phyloP scores from a whole-genome alignment of 2,888 invertebrate genomes.

The Oeneis ivallda region DNA sequence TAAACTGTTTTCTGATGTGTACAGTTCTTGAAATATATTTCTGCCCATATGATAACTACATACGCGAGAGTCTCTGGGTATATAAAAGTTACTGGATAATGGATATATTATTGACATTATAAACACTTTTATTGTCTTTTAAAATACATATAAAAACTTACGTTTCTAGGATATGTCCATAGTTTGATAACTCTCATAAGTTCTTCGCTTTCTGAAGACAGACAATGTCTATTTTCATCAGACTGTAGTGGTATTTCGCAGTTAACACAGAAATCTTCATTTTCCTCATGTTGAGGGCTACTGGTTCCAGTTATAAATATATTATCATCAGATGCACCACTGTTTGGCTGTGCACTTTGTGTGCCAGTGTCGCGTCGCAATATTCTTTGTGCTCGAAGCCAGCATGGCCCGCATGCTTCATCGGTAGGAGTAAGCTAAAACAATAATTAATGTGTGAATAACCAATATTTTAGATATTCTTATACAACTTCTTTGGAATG shows the following conservation, averaged over 20 bases:
- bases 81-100: not conserved
- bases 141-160: not conserved
- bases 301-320: too few relatives aligned
- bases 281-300: too few relatives aligned
- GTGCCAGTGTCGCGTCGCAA: not conserved
- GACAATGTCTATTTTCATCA: too few relatives aligned
- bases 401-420: not conserved
- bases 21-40: not conserved
- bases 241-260: too few relatives aligned
- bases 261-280: too few relatives aligned
- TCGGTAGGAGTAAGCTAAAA: conserved; percentile 1
- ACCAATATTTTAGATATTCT: not conserved
- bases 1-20: not conserved
- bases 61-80: not conserved
- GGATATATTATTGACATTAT: too few relatives aligned
- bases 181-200: not conserved
- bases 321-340: not conserved
- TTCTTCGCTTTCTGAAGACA: too few relatives aligned
- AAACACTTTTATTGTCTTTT: too few relatives aligned
- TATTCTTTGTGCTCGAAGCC: not conserved
- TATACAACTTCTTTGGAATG: too few relatives aligned
- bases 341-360: not conserved
- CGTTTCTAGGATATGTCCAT: conserved; percentile 1
- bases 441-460: not conserved
- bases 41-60: not conserved